Percentiles rank a stretch among this genome's conserved stretches.
phyloP scores from a whole-genome alignment of 1,140 invertebrate species.

The silkworm (Bombyx mori) region DNA sequence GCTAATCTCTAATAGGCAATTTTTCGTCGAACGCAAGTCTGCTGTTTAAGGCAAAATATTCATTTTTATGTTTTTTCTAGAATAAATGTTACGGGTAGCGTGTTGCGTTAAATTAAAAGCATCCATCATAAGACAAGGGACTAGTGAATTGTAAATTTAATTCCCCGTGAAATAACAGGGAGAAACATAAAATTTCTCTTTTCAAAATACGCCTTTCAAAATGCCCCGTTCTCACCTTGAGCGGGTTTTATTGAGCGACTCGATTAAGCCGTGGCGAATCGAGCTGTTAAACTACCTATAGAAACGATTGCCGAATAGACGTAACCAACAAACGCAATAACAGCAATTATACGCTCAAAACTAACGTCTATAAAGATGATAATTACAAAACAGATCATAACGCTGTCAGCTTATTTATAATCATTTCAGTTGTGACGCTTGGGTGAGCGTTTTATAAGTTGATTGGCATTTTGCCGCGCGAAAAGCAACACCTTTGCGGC shows the following conservation, averaged over 20 bases:
- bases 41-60: background rate
- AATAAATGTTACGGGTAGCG: conserved; percentile 16
- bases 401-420: conserved; percentile 14
- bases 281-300: conserved; percentile 45
- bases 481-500: conserved; percentile 57
- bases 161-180: conserved; percentile 56
- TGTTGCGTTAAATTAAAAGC: conserved; percentile 32
- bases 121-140: conserved; percentile 32
- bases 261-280: conserved; percentile 60
- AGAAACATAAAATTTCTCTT: conserved; percentile 47
- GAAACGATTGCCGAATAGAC: conserved; percentile 10
- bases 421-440: conserved; percentile 20
- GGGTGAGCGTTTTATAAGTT: conserved; percentile 53
- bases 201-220: conserved; percentile 36
- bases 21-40: background rate
- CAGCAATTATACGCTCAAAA: conserved; percentile 19
- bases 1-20: background rate
- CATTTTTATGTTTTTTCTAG: background rate
- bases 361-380: conserved; percentile 19
- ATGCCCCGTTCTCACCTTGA: conserved; percentile 39
- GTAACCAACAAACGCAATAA: conserved; percentile 8
- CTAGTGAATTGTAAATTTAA: conserved; percentile 51
- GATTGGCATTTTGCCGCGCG: conserved; percentile 57
- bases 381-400: conserved; percentile 7
- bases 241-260: conserved; percentile 43